phyloP scores from a whole-genome alignment of 2,888 invertebrate genomes.

The Euproctis similis region DNA sequence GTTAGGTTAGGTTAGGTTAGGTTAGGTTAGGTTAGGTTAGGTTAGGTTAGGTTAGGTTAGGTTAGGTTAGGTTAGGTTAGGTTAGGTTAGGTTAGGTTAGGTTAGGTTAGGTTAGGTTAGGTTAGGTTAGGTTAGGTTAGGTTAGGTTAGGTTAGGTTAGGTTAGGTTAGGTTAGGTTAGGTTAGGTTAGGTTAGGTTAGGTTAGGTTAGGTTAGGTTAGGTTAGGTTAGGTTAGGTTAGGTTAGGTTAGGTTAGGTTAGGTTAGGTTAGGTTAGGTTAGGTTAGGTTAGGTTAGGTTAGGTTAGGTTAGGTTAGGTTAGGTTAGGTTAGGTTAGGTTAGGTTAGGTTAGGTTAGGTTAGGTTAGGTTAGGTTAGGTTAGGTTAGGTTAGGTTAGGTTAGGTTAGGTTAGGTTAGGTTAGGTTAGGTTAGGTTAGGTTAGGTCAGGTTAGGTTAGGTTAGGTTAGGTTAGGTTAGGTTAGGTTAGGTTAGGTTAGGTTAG shows the following conservation, averaged over 20 bases:
- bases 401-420: conserved; percentile 13
- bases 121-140: no score
- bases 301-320: conserved; percentile 26
- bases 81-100: no score
- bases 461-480: conserved; percentile 8
- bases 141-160: no score
- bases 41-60: no score
- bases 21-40: no score
- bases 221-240: conserved; percentile 23
- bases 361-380: conserved; percentile 17
- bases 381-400: conserved; percentile 14
- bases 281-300: conserved; percentile 27
- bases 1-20: no score
- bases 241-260: conserved; percentile 26
- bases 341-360: conserved; percentile 15
- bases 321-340: conserved; percentile 18
- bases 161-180: no score
- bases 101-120: no score
- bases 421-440: conserved; percentile 10
- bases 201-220: conserved; percentile 21
- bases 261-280: conserved; percentile 26
- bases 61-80: no score
- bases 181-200: no score
- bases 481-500: conserved; percentile 8
- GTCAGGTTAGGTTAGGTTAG: conserved; percentile 8